Evolutionary conservation across 2,888 invertebrate species (phyloP), one percentile per base, ranked within the genome.

Genomic region (Eulithis prunata): DNA sequence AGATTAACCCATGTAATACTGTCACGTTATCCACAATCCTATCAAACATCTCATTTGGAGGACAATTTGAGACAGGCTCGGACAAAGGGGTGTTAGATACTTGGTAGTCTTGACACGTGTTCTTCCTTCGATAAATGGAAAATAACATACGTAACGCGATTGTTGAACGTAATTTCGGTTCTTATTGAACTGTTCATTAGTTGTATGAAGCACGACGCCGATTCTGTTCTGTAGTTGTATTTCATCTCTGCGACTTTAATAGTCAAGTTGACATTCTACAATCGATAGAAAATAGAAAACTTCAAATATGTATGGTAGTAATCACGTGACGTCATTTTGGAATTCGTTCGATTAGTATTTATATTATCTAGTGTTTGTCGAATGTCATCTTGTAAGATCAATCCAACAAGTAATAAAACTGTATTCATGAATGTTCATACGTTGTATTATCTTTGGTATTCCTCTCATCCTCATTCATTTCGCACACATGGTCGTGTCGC

Each of bases 71-170:
- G 61, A 64, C 65, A 57, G 32, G 38, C 65, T 66, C 45, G 62
- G 46, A 66, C 62, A 71, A 70, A 68, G 68, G 58, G 60, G 46
- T 58, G 54, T 43, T 43, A 61, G 69, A 64, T 69, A 70, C 57
- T 73, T 68, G 61, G 52, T 58, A 73, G 71, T 70, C 73, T 56
- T 32, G 32, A 58, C 71, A 67, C 56, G 59, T 47, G 56, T 60
- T 14, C 49, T 53, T 57, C 36, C 49, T 59, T 45, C 32, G 11
- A 57, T 21, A 21, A 56, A 57, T 56, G 41, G 4, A 41, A 41
- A 56, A 57, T 52, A 52, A 51, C 45, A n/a, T 8, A 46, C 45
- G 41, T 11, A 28, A 43, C 46, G 12, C 28, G 10, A 7, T 36
- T 11, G 4, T 14, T 32, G 54, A 38, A 38, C 38, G 14, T 14